These are phyloP conservation scores for Cataglyphis hispanica DNA, from an alignment of 1,140 invertebrate species.

Conservation along the genomic window DNA sequence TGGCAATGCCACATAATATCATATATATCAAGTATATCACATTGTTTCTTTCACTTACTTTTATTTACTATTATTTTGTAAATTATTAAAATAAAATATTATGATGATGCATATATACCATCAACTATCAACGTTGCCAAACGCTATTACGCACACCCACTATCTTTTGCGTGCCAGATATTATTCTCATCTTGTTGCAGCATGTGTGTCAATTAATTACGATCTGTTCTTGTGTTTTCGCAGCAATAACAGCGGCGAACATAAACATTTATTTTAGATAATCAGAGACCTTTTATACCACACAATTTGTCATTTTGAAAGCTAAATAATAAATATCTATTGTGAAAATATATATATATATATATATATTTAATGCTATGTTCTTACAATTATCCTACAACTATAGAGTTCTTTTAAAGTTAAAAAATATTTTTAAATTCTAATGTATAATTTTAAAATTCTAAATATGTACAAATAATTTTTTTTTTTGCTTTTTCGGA, in stretches of 20 bases:
- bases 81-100: neutral
- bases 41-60: neutral
- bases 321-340: neutral
- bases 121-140: constrained; percentile 23
- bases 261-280: constrained; percentile 6
- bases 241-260: neutral
- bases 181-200: neutral
- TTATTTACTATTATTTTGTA: neutral
- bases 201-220: neutral
- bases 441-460: too few species aligned
- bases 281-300: neutral
- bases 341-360: neutral
- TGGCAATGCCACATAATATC: neutral
- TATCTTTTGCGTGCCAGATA: constrained; percentile 9
- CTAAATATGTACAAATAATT: neutral
- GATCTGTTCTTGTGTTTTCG: neutral
- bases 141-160: neutral
- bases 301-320: neutral
- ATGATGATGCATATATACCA: neutral
- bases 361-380: neutral
- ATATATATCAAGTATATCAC: too few species aligned
- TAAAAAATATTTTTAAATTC: neutral
- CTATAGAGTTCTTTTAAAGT: neutral
- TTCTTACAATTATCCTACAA: neutral
- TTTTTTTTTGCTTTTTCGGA: neutral